Percentiles rank a stretch among this genome's conserved stretches.
These are phyloP conservation scores for Psephotus haematonotus DNA, from an alignment of 2,113 vertebrate genomes.

Conservation along the genomic window DNA sequence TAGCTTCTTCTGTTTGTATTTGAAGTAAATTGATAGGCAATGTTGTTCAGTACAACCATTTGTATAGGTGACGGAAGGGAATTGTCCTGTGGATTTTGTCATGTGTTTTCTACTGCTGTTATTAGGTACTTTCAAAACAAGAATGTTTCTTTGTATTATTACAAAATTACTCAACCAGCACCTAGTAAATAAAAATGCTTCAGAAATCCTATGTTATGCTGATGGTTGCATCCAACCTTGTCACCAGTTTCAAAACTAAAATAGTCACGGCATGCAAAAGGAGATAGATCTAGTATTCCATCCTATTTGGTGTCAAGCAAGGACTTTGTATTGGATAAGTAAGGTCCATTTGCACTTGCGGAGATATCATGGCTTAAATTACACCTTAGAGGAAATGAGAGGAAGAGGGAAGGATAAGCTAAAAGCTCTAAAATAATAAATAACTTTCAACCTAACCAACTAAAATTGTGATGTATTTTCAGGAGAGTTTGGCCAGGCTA, in stretches of 20 bases:
- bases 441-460: not conserved
- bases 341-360: not conserved
- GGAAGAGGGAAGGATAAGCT: not conserved
- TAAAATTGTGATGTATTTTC: conserved; percentile 57
- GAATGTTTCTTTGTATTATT: not conserved
- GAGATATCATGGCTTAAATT: not conserved
- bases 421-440: not conserved
- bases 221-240: not conserved
- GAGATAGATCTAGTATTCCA: not conserved
- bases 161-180: not conserved
- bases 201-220: not conserved
- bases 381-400: not conserved
- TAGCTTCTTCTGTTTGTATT: not conserved
- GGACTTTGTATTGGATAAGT: not conserved
- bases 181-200: not conserved
- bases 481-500: conserved; percentile 97
- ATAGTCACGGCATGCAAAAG: fast-evolving
- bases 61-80: not conserved
- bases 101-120: not conserved
- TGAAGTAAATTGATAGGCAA: not conserved
- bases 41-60: not conserved
- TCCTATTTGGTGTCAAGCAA: not conserved
- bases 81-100: not conserved
- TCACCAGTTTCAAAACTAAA: not conserved
- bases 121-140: not conserved